Conservation (phyloP, 2,888 invertebrate species). For the Parascotia fuliginaria region DNA sequence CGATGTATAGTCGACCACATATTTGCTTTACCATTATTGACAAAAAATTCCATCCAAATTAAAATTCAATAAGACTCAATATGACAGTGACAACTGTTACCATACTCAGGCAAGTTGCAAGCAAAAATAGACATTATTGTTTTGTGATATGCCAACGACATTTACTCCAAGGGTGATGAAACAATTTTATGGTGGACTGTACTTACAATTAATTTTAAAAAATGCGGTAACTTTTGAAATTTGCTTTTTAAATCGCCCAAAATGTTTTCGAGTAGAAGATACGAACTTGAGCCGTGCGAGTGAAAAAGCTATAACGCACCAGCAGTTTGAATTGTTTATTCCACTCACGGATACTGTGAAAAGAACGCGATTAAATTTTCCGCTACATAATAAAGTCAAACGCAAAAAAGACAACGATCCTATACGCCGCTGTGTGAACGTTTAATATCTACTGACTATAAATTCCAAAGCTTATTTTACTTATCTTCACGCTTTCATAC, state of each 20-base stretch:
- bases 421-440: conserved; percentile 40
- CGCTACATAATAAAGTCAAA: conserved; percentile 74
- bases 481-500: conserved; percentile 18
- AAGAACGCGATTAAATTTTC: conserved; percentile 79
- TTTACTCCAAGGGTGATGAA: no score
- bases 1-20: no score
- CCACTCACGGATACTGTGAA: conserved; percentile 74
- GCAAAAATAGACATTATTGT: no score
- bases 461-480: conserved; percentile 34
- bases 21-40: no score
- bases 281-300: conserved; percentile 50
- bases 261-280: conserved; percentile 49
- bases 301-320: conserved; percentile 43
- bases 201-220: no score
- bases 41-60: no score
- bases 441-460: conserved; percentile 43
- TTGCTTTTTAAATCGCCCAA: conserved; percentile 4
- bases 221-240: no score
- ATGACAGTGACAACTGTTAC: no score
- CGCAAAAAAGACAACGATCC: conserved; percentile 58
- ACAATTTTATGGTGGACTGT: no score
- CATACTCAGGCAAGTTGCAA: no score
- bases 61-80: no score
- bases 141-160: no score
- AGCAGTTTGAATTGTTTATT: conserved; percentile 70